Conservation (phyloP, 1,140 invertebrate genomes). For the Cryptotermes secundus region DNA sequence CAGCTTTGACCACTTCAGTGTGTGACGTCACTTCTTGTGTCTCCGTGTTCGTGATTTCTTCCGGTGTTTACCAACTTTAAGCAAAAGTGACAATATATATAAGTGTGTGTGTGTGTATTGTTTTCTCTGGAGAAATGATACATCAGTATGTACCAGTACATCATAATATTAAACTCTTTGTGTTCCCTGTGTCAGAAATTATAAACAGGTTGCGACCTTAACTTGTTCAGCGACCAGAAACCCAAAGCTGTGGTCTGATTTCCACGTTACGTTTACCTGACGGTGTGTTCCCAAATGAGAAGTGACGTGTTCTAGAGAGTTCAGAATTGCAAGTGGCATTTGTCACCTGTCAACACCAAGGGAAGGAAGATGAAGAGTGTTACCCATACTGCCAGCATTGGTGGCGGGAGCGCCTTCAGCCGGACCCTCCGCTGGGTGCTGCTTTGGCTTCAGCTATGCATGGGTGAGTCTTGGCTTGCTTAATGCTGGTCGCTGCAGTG, state of each 20-base stretch:
- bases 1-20: not conserved
- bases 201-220: not conserved
- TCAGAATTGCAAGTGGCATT: not conserved
- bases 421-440: not conserved
- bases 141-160: not conserved
- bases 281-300: not conserved
- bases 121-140: not conserved
- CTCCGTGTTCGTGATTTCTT: not conserved
- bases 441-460: not conserved
- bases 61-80: not conserved
- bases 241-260: not conserved
- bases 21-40: not conserved
- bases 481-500: too few species aligned
- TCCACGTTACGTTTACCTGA: not conserved
- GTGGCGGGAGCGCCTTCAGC: not conserved
- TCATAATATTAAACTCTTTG: not conserved
- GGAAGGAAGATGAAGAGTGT: not conserved
- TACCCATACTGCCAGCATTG: not conserved
- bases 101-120: not conserved
- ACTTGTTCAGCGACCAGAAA: not conserved
- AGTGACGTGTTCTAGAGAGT: not conserved
- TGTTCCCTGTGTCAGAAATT: not conserved
- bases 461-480: not conserved
- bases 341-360: not conserved
- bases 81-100: not conserved